phyloP scores from a whole-genome alignment of 2,113 vertebrate genomes.

The Alectura lathami region DNA sequence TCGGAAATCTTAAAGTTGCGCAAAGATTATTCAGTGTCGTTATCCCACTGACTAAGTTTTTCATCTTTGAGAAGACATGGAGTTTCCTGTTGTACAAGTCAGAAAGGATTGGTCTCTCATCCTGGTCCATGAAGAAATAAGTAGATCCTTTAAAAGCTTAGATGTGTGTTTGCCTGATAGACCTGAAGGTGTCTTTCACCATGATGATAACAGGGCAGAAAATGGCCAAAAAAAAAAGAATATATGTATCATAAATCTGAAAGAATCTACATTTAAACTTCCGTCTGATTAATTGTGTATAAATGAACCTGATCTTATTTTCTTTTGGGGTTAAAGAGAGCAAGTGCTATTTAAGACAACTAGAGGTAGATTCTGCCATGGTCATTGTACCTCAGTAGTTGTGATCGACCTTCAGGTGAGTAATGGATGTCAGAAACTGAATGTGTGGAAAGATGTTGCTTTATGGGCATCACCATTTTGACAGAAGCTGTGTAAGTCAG shows the following conservation, averaged over 20 bases:
- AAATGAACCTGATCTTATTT: neutral
- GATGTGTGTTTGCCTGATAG: neutral
- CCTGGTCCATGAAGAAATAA: neutral
- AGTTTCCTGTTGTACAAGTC: neutral
- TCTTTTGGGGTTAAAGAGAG: neutral
- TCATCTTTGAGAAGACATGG: neutral
- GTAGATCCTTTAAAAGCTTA: neutral
- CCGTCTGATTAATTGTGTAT: neutral
- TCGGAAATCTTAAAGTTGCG: neutral
- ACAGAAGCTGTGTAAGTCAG: neutral
- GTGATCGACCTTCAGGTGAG: neutral
- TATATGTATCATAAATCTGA: neutral
- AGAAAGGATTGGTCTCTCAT: neutral
- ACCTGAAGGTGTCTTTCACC: neutral
- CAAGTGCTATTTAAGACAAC: neutral
- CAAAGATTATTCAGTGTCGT: neutral
- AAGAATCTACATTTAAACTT: neutral
- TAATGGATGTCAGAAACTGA: neutral
- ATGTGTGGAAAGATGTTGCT: neutral
- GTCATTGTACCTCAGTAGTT: neutral
- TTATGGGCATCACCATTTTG: neutral
- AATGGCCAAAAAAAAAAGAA: neutral
- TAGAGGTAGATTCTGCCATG: neutral
- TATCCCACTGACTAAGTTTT: neutral
- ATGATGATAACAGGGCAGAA: fast-evolving